Evolutionary conservation across 2,113 vertebrate species (phyloP), one percentile per base, ranked within the genome.

Genomic region (Vidua macroura): DNA sequence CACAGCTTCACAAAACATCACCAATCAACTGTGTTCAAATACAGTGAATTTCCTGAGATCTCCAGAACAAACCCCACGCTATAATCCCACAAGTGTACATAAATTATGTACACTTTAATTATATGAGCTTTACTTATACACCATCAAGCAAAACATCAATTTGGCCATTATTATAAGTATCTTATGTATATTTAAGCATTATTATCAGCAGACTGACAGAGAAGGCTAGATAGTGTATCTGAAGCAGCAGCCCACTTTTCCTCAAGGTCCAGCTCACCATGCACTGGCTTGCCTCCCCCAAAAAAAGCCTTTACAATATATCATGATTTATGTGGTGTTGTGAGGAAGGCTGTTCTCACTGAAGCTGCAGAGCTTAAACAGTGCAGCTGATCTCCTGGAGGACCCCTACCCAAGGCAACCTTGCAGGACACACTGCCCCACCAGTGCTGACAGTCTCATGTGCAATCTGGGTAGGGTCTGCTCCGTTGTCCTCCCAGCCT

Each of bases 361-460:
- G 23, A 33, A 83, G 20, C 44, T 53, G 25, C 43, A 58, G 80
- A 3, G 3, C 24, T 44, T 44, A 6, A 75, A 35, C 4, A 30
- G 18, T 6, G 21, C 35, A 64, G 9, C 21, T n/a, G 35, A 83
- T 49, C 15, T 72, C 44, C 68, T 56, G 72, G 51, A 37, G 25
- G 62, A 55, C 2, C 2, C 35, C 10, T 44, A 35, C 13, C 10
- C 27, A 66, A 72, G 33, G 33, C 37, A 64, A 30, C 8, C 2
- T 12, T 20, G 24, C 31, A 28, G 28, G n/a, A 30, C 39, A 63
- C 0, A 0, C 59, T 81, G 64, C 10, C 44, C 25, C 20, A 55
- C 24, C 30, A 23, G 49, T 0, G 0, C 9, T 35, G 43, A 27
- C 43, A 62, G 46, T 15, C 41, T 28, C 1, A 0, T 4, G 31